Base-by-base conservation (phyloP, 2,888 invertebrate genomes). In the Prosopocoilus inquinatus region DNA sequence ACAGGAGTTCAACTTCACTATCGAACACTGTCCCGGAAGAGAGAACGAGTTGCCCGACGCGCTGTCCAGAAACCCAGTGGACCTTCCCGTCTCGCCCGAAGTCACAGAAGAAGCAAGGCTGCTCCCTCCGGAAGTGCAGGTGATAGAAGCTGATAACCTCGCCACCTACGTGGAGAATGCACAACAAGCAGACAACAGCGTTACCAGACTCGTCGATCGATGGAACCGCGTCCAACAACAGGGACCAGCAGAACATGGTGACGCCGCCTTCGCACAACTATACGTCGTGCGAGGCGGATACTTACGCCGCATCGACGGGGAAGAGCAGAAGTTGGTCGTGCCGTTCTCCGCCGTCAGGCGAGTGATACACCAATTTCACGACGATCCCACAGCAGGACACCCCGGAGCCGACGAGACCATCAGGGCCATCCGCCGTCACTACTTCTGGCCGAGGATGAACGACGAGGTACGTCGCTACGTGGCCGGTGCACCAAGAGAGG, bases 11-110 rank as follows among this genome's bases (percentile, higher is more conserved):
- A 49, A 38, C 7, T 63, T 59, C 44, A 52, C 53, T 3, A 53
- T 67, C 0, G 67, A 71, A 2, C 71, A 65, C 43, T 51, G 53
- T 12, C 59, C 64, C 2, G 62, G 65, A 9, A 34, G 52, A 35
- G 44, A 48, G 15, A 65, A 65, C 50, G 52, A 62, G 13, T 52
- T 64, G 11, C 55, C 61, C 1, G 63, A 65, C 47, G 36, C 43
- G 1, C 56, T 66, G 8, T 63, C 62, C 3, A 47, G 61, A 4
- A 11, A 57, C 9, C 62, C 63, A 7, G 20, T 2, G 0, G 9
- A 38, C 3, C 3, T 20, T 2, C 5, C 20, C 3, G 20, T 20
- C 3, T 1, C 20, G 5, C 3, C 3, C 2, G 3, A 3, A 2
- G 3, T 3, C 2, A 20, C 20, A 20, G 20, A 20, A 20, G 3